phyloP scores from a whole-genome alignment of 2,797 vertebrate species.

The Sciurus vulgaris region DNA sequence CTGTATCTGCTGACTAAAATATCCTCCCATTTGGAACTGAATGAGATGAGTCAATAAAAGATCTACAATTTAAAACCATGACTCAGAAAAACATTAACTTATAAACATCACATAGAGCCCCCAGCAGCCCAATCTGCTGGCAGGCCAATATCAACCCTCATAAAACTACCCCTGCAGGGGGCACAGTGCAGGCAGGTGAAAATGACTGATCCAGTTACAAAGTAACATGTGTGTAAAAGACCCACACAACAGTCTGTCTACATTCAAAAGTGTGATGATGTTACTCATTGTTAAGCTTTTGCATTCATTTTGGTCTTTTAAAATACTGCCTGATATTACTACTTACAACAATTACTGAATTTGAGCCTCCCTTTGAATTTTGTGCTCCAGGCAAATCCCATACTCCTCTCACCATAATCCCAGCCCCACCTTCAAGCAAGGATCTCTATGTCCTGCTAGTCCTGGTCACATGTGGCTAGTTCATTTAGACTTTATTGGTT shows the following conservation, averaged over 20 bases:
- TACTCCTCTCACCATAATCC: background rate
- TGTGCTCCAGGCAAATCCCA: background rate
- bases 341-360: background rate
- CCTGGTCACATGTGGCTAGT: background rate
- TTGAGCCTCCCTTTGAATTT: slow-evolving; percentile 2
- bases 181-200: background rate
- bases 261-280: background rate
- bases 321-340: background rate
- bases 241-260: background rate
- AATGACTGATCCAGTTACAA: background rate
- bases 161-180: background rate
- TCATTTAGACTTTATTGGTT: background rate
- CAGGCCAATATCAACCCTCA: background rate
- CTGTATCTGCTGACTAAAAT: background rate
- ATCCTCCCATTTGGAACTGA: slow-evolving; percentile 7
- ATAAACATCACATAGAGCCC: background rate
- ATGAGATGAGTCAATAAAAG: background rate
- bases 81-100: background rate
- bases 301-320: background rate
- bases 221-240: background rate
- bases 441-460: background rate
- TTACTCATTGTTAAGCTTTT: background rate
- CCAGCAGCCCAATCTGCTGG: background rate
- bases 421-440: background rate
- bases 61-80: background rate